These are phyloP conservation scores for Ispidina picta DNA, from an alignment of 2,797 vertebrate species.

Conservation along the genomic window DNA sequence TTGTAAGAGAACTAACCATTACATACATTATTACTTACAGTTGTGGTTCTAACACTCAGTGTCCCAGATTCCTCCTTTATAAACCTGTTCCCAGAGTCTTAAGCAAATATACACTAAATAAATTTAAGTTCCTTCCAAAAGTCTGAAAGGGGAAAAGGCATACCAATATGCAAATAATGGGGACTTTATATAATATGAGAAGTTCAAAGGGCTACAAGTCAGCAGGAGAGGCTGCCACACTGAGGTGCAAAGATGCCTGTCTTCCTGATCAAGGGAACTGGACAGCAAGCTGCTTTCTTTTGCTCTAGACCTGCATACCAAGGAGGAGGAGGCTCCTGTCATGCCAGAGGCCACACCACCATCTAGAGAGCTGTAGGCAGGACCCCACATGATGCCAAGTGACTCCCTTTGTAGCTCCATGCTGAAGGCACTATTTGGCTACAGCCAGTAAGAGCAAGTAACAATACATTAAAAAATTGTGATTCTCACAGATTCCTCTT, in stretches of 20 bases:
- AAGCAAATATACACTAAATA: not conserved
- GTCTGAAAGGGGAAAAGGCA: not conserved
- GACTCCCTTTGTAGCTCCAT: not conserved
- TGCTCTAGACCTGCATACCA: not conserved
- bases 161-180: not conserved
- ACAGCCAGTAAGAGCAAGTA: not conserved
- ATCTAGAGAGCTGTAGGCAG: rapidly evolving
- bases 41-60: not conserved
- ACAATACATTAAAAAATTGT: not conserved
- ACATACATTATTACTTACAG: not conserved
- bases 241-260: not conserved
- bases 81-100: not conserved
- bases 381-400: not conserved
- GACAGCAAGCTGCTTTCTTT: not conserved
- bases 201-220: not conserved
- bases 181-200: not conserved
- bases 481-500: not conserved
- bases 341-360: not conserved
- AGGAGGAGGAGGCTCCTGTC: not conserved
- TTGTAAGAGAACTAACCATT: not conserved
- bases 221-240: not conserved
- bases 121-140: not conserved
- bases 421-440: not conserved
- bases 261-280: not conserved
- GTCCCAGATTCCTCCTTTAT: not conserved